Evolutionary conservation across 1,140 invertebrate genomes (phyloP), one percentile per base, ranked within the genome.

Genomic region (Drosophila oshimai): DNA sequence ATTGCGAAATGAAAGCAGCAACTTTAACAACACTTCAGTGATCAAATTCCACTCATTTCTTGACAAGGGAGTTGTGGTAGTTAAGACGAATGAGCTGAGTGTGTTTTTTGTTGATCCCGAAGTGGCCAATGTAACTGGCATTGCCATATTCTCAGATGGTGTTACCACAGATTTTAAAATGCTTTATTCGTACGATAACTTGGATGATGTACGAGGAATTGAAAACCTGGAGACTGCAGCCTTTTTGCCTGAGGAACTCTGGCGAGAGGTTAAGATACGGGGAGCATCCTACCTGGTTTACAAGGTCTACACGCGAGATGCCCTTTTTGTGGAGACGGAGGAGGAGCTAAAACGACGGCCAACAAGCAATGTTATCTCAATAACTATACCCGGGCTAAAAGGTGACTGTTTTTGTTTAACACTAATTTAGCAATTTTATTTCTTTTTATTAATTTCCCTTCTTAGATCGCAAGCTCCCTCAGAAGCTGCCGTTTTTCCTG

Each of bases 71-170:
- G 78, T 90, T 1, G 53, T 65, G 3, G 67, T 75, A 2, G 31
- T 89, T 12, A 61, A 72, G 5, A 74, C 67, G 6, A 37, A 39
- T 20, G 79, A 90, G 34, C 60, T 90, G 0, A 90, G 72, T 26
- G 89, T 90, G 0, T 90, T 90, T 54, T 88, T 84, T 62, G 73
- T 90, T 24, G 87, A 90, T 65, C 89, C 89, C 4, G 3, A 7
- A 2, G 71, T 83, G 20, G 45, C 34, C 0, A 73, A 74, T 49
- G 72, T 90, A 9, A 77, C 89, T 0, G 89, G 89, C 0, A 84
- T 90, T 7, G 78, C 78, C 6, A 45, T 90, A 4, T 87, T 77
- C 24, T 46, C 20, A 6, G 22, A 12, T 1, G 12, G 26, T 0
- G 5, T 33, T 9, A 10, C 20, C 1, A 33, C 53, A 18, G 13